A percentile compares a stretch with the other conserved stretches of the same genome.
phyloP scores from a whole-genome alignment of 2,888 invertebrate genomes.

The Seira ritae region DNA sequence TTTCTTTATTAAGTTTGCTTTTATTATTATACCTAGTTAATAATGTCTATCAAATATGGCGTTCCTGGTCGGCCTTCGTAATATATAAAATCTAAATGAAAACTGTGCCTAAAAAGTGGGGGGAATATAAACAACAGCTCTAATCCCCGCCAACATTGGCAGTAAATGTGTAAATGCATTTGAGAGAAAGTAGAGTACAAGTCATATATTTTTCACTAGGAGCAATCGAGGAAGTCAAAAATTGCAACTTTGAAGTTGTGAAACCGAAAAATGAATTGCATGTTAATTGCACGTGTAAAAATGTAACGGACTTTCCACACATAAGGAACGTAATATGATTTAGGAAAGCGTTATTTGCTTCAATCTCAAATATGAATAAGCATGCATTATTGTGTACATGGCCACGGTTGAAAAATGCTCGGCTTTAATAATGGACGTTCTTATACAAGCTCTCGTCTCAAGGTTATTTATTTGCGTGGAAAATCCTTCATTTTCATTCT shows the following conservation, averaged over 20 bases:
- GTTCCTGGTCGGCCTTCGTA: background rate
- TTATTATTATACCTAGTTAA: background rate
- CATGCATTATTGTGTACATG: too few species aligned
- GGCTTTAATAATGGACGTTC: background rate
- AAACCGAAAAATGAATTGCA: conserved; percentile 4
- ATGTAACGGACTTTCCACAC: background rate
- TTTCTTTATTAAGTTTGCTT: background rate
- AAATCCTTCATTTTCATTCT: conserved; percentile 1
- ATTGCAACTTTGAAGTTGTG: background rate
- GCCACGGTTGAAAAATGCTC: background rate
- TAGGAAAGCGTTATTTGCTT: too few species aligned
- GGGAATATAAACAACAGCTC: too few species aligned
- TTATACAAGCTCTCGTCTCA: background rate
- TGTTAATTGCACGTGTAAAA: background rate
- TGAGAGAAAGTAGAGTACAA: too few species aligned
- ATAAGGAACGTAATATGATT: too few species aligned
- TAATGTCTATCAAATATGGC: background rate
- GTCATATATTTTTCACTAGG: too few species aligned
- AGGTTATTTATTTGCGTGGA: background rate
- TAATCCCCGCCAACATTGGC: too few species aligned
- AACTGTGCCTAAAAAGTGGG: too few species aligned
- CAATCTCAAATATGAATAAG: too few species aligned
- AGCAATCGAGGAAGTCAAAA: background rate
- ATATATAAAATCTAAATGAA: background rate
- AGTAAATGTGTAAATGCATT: too few species aligned